Evolutionary conservation across 1,140 invertebrate genomes (phyloP).

Genomic region (Ridgeia piscesae): DNA sequence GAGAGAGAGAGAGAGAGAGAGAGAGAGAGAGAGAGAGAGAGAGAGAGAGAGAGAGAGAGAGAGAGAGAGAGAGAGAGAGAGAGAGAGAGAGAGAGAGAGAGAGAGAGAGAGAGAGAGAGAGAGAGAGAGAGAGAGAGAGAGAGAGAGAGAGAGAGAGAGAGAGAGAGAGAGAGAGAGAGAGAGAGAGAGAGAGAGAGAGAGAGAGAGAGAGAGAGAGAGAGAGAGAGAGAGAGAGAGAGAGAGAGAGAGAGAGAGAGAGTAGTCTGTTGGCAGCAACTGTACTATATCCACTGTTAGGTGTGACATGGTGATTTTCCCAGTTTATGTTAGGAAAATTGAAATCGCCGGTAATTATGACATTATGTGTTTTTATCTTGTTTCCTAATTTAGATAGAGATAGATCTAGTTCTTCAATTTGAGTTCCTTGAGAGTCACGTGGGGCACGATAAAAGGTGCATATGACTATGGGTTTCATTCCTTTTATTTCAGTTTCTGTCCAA

Average conservation of each 20-base stretch:
- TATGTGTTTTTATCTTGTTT: too few species aligned
- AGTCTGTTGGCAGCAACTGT: too few species aligned
- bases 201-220: conserved; percentile 14
- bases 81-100: background rate
- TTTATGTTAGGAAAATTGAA: too few species aligned
- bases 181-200: background rate
- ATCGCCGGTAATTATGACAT: too few species aligned
- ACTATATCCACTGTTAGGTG: too few species aligned
- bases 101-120: conserved; percentile 20
- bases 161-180: conserved; percentile 7
- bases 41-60: conserved; percentile 18
- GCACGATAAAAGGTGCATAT: too few species aligned
- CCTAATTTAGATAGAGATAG: too few species aligned
- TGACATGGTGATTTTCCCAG: too few species aligned
- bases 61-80: background rate
- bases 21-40: conserved; percentile 21
- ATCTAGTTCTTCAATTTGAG: too few species aligned
- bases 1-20: background rate
- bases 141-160: conserved; percentile 14
- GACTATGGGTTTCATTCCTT: too few species aligned
- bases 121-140: conserved; percentile 28
- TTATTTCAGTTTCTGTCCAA: too few species aligned
- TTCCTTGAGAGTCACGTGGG: too few species aligned
- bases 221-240: conserved; percentile 24
- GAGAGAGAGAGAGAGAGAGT: conserved; percentile 7